phyloP scores from a whole-genome alignment of 2,888 invertebrate species.

The Chalcis sispes region DNA sequence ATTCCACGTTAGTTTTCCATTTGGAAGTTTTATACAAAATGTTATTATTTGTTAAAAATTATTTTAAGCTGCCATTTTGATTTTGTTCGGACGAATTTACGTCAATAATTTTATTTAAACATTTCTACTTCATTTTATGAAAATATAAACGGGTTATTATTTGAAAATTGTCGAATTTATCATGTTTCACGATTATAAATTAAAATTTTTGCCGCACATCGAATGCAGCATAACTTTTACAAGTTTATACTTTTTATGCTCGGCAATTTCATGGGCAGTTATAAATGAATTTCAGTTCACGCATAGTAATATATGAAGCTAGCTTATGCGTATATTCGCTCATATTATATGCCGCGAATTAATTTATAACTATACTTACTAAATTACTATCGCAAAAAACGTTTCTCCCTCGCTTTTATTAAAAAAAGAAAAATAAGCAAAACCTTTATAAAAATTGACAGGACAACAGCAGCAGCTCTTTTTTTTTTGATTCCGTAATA shows the following conservation, averaged over 20 bases:
- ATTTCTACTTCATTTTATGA: no score
- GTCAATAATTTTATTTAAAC: no score
- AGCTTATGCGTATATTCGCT: background rate
- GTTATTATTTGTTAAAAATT: no score
- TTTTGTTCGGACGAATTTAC: no score
- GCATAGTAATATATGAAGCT: conserved; percentile 11
- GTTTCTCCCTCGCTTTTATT: conserved; percentile 1
- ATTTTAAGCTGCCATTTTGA: no score
- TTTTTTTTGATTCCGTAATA: conserved; percentile 33
- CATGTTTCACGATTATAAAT: no score
- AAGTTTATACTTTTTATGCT: no score
- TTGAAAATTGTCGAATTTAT: background rate
- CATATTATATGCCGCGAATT: conserved; percentile 39
- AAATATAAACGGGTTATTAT: background rate
- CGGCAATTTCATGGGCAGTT: background rate
- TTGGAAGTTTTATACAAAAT: no score
- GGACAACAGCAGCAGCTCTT: background rate
- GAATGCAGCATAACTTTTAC: no score
- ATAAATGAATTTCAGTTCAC: conserved; percentile 26
- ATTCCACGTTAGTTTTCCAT: no score
- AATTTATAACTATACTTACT: conserved; percentile 40
- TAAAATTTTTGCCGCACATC: conserved; percentile 1
- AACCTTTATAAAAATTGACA: background rate
- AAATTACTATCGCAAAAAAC: conserved; percentile 24
- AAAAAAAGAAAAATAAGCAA: conserved; percentile 26